Conservation (phyloP, 2,888 invertebrate species). For the Dendrolimus houi region DNA sequence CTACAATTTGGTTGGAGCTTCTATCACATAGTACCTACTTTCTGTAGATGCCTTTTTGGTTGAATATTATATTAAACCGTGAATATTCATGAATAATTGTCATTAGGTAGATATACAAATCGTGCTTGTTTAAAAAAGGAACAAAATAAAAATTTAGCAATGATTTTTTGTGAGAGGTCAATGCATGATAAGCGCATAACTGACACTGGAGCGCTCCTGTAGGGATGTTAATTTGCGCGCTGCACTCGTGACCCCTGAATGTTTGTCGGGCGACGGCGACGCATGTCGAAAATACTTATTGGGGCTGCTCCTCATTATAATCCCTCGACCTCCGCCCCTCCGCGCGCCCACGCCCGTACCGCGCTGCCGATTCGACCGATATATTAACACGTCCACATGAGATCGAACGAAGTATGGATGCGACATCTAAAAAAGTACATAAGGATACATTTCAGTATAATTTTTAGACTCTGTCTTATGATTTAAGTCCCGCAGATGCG, state of each 20-base stretch:
- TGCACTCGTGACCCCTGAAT: slow-evolving; percentile 62
- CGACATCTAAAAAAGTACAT: slow-evolving; percentile 4
- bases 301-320: slow-evolving; percentile 73
- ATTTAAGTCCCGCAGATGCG: no score
- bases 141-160: no score
- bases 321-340: slow-evolving; percentile 47
- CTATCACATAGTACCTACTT: no score
- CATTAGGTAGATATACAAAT: no score
- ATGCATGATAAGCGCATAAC: slow-evolving; percentile 2
- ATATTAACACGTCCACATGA: slow-evolving; percentile 63
- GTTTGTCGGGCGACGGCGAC: slow-evolving; percentile 72
- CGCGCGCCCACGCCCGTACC: slow-evolving; percentile 32
- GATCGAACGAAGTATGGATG: slow-evolving; percentile 34
- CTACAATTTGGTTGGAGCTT: no score
- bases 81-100: no score
- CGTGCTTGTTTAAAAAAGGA: no score
- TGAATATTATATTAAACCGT: no score
- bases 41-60: no score
- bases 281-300: slow-evolving; percentile 76
- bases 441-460: no score
- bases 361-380: slow-evolving; percentile 53
- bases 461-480: no score
- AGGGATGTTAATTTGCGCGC: slow-evolving; percentile 49
- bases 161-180: not conserved
- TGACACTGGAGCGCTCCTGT: slow-evolving; percentile 36